These are phyloP conservation scores for Eulithis testata DNA, from an alignment of 2,888 invertebrate genomes.

Conservation along the genomic window DNA sequence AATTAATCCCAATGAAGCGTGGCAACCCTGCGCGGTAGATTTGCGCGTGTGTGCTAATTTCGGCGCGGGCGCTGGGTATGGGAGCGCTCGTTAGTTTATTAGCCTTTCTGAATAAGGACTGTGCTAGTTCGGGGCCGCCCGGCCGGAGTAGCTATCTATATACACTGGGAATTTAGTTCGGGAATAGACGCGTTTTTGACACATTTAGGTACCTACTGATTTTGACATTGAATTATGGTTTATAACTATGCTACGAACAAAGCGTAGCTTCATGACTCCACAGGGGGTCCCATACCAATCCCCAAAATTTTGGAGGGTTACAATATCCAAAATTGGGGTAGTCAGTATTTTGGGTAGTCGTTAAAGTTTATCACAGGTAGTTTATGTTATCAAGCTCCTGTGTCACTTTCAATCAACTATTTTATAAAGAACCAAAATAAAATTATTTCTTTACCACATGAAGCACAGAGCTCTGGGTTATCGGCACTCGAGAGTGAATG, in stretches of 20 bases:
- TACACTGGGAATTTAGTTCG: too few relatives aligned
- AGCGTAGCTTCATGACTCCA: too few relatives aligned
- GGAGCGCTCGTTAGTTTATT: conserved; percentile 29
- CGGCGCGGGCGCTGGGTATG: conserved; percentile 21
- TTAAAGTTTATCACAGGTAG: too few relatives aligned
- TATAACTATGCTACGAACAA: too few relatives aligned
- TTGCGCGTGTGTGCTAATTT: conserved; percentile 32
- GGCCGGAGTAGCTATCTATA: background rate
- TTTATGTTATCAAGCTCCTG: too few relatives aligned
- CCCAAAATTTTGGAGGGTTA: too few relatives aligned
- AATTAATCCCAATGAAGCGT: background rate
- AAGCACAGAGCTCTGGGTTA: background rate
- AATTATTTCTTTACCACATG: background rate
- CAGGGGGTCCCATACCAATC: too few relatives aligned
- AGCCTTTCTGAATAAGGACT: conserved; percentile 23
- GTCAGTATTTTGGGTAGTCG: too few relatives aligned
- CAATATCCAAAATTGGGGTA: too few relatives aligned
- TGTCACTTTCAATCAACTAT: background rate
- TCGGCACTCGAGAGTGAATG: conserved; percentile 10
- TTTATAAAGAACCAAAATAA: background rate
- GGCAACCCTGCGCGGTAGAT: conserved; percentile 24
- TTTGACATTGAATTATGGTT: too few relatives aligned
- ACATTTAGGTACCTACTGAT: too few relatives aligned
- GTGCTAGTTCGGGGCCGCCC: conserved; percentile 2
- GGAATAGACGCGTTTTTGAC: too few relatives aligned